These are phyloP conservation scores for Kuschelorhynchus macadamiae DNA, from an alignment of 2,888 invertebrate species.

Conservation along the genomic window DNA sequence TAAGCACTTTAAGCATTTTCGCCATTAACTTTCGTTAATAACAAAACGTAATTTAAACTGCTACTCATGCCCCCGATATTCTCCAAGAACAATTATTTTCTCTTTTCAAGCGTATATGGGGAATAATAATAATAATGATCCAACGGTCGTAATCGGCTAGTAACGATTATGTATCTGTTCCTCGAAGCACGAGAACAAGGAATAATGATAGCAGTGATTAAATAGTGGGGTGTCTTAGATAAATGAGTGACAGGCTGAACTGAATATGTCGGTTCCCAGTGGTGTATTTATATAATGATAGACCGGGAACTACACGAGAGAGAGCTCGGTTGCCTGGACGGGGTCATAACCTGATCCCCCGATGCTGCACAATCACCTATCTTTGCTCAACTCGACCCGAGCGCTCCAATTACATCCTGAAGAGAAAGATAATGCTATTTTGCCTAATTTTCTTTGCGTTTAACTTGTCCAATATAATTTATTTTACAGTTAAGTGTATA, in stretches of 20 bases:
- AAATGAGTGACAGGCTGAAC: conserved; percentile 67
- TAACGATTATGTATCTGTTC: conserved; percentile 60
- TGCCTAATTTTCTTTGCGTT: conserved; percentile 20
- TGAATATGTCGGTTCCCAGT: conserved; percentile 64
- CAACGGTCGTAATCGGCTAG: conserved; percentile 57
- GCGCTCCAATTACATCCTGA: conserved; percentile 31
- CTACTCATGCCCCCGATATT: conserved; percentile 6
- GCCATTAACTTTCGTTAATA: not conserved
- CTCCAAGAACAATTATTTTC: conserved; percentile 41
- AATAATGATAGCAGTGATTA: conserved; percentile 68
- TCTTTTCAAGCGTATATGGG: conserved; percentile 48
- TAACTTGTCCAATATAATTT: conserved; percentile 14
- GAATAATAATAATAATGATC: conserved; percentile 58
- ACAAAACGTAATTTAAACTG: not conserved
- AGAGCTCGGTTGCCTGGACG: conserved; percentile 52
- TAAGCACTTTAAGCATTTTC: not conserved
- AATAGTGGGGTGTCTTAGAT: conserved; percentile 68
- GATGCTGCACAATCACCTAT: conserved; percentile 40
- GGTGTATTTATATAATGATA: conserved; percentile 70
- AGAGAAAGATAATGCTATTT: conserved; percentile 21
- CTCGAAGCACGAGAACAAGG: conserved; percentile 55
- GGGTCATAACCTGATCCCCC: conserved; percentile 68
- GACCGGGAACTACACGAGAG: conserved; percentile 64
- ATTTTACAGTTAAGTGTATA: conserved; percentile 8
- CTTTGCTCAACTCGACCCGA: conserved; percentile 33